Evolutionary conservation across 2,888 invertebrate genomes (phyloP).

Genomic region (Lochmaea crataegi): DNA sequence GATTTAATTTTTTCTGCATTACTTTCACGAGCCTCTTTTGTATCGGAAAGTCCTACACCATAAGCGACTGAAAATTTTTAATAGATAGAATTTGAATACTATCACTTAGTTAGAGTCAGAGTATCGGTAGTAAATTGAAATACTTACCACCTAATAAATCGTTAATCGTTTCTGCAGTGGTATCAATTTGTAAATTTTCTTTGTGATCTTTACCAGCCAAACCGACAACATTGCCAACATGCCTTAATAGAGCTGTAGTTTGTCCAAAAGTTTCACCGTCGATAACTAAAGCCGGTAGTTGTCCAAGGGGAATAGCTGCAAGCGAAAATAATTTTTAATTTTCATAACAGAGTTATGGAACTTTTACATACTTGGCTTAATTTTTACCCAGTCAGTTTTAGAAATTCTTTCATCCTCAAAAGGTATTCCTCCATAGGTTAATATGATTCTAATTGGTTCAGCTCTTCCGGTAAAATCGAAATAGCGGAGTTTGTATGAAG

Average conservation of each 20-base stretch:
- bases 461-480: conserved; percentile 34
- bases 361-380: conserved; percentile 38
- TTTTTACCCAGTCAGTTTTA: conserved; percentile 34
- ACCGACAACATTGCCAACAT: conserved; percentile 70
- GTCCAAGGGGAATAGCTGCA: conserved; percentile 71
- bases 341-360: neutral
- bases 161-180: conserved; percentile 69
- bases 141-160: conserved; percentile 58
- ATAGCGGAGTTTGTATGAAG: conserved; percentile 35
- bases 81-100: too few relatives aligned
- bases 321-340: neutral
- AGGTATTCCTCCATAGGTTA: conserved; percentile 33
- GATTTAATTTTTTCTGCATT: conserved; percentile 16
- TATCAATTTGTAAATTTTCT: conserved; percentile 70
- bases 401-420: conserved; percentile 37
- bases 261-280: conserved; percentile 73
- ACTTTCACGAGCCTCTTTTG: neutral
- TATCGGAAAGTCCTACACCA: neutral
- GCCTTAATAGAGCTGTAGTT: conserved; percentile 70
- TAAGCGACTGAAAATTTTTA: neutral
- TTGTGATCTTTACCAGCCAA: conserved; percentile 68
- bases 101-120: too few relatives aligned
- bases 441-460: conserved; percentile 37
- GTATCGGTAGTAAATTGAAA: neutral
- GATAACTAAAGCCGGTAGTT: conserved; percentile 71